Evolutionary conservation across 2,797 vertebrate genomes (phyloP).

Genomic region (Malacoraja senta): DNA sequence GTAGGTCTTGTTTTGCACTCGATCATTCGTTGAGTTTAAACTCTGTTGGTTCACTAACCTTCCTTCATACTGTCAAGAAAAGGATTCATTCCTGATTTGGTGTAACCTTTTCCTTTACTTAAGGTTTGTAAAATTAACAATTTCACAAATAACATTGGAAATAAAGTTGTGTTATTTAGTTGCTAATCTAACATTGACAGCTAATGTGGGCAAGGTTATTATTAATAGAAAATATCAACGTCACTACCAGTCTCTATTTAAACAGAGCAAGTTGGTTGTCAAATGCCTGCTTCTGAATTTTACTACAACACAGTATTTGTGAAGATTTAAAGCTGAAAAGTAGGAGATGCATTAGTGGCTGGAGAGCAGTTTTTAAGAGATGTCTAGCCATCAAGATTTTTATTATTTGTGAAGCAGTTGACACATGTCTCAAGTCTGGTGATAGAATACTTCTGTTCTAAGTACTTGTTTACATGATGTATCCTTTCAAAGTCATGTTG

Average conservation of each 20-base stretch:
- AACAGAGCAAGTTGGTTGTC: neutral
- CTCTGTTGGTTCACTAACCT: neutral
- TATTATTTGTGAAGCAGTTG: neutral
- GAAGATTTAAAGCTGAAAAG: neutral
- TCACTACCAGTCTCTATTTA: neutral
- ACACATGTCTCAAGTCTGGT: neutral
- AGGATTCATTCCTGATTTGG: neutral
- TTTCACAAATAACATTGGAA: neutral
- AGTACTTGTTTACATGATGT: neutral
- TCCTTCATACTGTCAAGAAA: neutral
- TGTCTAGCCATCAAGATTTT: neutral
- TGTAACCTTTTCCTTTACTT: neutral
- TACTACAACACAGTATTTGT: neutral
- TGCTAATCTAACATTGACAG: neutral
- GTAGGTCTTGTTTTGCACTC: neutral
- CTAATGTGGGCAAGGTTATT: neutral
- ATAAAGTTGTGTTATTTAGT: neutral
- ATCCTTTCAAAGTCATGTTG: neutral
- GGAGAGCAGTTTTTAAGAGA: neutral
- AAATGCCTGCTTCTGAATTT: neutral
- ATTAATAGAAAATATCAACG: neutral
- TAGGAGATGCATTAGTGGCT: neutral
- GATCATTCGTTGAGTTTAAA: neutral
- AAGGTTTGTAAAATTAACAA: constrained; percentile 17
- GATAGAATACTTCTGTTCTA: neutral